Evolutionary conservation across 2,888 invertebrate species (phyloP), one percentile per base, ranked within the genome.

Genomic region (Rosalia funebris): DNA sequence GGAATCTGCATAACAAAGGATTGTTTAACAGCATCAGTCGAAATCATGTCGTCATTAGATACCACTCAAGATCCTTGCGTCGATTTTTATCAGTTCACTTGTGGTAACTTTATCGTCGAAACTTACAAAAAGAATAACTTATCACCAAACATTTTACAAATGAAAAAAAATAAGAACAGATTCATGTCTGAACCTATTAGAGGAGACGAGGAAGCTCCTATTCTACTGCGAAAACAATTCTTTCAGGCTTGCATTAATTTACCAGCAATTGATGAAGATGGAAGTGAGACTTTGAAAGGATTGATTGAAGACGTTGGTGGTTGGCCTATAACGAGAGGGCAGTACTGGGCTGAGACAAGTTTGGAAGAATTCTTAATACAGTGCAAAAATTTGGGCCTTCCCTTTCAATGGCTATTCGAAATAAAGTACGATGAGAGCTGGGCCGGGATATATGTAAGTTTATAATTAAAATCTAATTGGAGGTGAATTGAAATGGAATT

Each of bases 11-110:
- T 83, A 85, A 2, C 83, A 87, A 17, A 91, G 45, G 62, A 90
- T 72, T 95, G 94, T 81, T 84, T 93, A 46, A 87, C 89, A 75
- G 88, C 90, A 88, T 90, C 91, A 0, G 86, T 89, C 0, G 84
- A 85, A 65, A 82, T 92, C n/a, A 79, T 91, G 31, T 81, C 84
- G 57, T 88, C 87, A 71, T 87, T 92, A 85, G 88, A 92, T 69
- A 77, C 82, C 1, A 77, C 80, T 0, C 86, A 88, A 10, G 88
- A 91, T 63, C 91, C 92, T 0, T 92, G 92, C 74, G 89, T 91
- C 62, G 89, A 92, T 74, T 92, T 92, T 80, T 91, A 91, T 78
- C 82, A 87, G 67, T 91, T 89, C 75, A 85, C 91, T 0, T 92
- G 92, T 71, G 91, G 91, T 1, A 85, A 86, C 2, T 91, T 90